phyloP scores from a whole-genome alignment of 2,113 vertebrate species.

The Bostrychus sinensis region DNA sequence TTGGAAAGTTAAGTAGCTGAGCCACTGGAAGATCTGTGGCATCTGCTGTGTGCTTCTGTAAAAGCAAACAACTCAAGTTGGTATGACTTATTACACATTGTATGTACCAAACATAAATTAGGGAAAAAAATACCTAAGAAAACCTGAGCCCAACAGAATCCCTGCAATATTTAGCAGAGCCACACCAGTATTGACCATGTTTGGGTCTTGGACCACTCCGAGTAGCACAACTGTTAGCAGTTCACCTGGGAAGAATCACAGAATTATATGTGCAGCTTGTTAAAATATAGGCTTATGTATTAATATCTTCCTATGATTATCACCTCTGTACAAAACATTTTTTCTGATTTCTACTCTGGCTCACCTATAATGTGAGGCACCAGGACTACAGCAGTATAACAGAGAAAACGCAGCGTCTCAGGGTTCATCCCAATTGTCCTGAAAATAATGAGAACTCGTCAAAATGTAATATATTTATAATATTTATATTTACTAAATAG shows the following conservation, averaged over 20 bases:
- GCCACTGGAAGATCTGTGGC: slow-evolving; percentile 87
- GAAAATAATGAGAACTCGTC: slow-evolving; percentile 10
- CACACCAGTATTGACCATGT: slow-evolving; percentile 88
- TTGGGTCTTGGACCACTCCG: slow-evolving; percentile 89
- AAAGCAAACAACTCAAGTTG: slow-evolving; percentile 35
- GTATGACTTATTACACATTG: neutral
- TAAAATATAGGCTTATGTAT: neutral
- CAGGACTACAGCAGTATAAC: slow-evolving; percentile 87
- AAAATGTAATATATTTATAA: no score
- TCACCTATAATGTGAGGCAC: slow-evolving; percentile 88
- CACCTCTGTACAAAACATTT: neutral
- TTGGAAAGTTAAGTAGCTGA: slow-evolving; percentile 94
- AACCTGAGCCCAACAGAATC: slow-evolving; percentile 87
- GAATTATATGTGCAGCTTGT: neutral
- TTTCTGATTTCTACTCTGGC: slow-evolving; percentile 8
- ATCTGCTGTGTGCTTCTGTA: slow-evolving; percentile 88
- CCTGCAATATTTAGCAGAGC: slow-evolving; percentile 90
- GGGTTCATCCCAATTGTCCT: slow-evolving; percentile 90
- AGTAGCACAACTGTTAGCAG: slow-evolving; percentile 88
- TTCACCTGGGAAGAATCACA: slow-evolving; percentile 72
- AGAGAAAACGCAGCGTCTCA: slow-evolving; percentile 84
- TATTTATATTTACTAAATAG: no score
- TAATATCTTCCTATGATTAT: neutral
- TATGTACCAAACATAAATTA: no score
- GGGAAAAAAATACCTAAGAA: slow-evolving; percentile 84